These are phyloP conservation scores for Leptosomus discolor DNA, from an alignment of 2,113 vertebrate species.

Conservation along the genomic window DNA sequence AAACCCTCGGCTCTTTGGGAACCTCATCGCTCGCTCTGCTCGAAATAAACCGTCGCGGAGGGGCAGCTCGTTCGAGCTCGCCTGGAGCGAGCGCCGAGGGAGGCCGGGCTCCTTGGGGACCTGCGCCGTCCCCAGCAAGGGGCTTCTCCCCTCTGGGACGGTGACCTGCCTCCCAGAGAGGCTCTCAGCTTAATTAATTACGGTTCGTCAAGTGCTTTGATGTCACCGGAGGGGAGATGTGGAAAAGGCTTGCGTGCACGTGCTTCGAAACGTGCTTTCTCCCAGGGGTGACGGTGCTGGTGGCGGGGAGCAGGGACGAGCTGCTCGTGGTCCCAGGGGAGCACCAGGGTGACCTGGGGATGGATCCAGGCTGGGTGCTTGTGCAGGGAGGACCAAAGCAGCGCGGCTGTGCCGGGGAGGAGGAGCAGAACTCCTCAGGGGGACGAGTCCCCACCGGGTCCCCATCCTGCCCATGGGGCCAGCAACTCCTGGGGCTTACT, in stretches of 20 bases:
- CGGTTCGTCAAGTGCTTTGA: background rate
- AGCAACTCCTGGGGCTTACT: background rate
- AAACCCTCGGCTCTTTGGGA: background rate
- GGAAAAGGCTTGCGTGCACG: background rate
- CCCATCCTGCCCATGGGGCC: rapidly evolving
- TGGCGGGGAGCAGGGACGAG: background rate
- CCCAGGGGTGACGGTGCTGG: background rate
- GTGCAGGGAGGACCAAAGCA: background rate
- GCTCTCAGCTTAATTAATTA: background rate
- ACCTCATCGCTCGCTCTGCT: background rate
- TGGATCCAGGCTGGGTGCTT: background rate
- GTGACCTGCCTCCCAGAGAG: background rate
- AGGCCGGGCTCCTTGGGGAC: background rate
- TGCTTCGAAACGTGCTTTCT: rapidly evolving
- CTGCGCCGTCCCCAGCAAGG: background rate
- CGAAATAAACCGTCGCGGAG: background rate
- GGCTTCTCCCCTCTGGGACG: rapidly evolving
- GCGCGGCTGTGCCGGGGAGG: background rate
- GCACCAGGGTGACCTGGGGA: background rate
- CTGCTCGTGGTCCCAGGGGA: background rate
- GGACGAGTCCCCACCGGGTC: rapidly evolving
- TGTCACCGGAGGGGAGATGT: background rate
- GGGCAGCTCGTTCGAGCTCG: background rate
- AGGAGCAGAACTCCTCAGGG: rapidly evolving
- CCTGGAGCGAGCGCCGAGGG: background rate